phyloP scores from a whole-genome alignment of 2,888 invertebrate species.

The Lycocerus yunnanus region DNA sequence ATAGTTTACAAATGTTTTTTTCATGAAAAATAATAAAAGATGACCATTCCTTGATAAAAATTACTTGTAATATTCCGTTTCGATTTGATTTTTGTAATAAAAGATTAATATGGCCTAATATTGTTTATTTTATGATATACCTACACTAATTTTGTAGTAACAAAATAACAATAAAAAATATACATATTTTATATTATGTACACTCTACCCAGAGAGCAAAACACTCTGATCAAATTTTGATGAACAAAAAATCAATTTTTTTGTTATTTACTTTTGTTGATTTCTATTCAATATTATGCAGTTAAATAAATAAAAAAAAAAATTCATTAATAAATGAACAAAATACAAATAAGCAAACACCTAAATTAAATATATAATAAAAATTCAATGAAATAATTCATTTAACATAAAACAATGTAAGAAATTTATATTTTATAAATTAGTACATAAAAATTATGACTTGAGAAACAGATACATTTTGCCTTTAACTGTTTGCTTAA shows the following conservation, averaged over 20 bases:
- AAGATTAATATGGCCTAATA: background rate
- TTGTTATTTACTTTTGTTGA: too few species aligned
- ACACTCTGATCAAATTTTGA: too few species aligned
- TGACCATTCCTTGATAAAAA: too few species aligned
- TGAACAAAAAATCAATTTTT: background rate
- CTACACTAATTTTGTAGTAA: background rate
- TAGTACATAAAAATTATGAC: conserved; percentile 52
- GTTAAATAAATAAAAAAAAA: background rate
- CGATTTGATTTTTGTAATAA: too few species aligned
- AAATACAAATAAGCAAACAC: background rate
- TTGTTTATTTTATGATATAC: background rate
- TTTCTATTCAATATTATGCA: too few species aligned
- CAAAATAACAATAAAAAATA: background rate
- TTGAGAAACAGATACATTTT: conserved; percentile 94
- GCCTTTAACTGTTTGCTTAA: conserved; percentile 88
- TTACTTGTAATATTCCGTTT: too few species aligned
- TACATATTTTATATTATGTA: background rate
- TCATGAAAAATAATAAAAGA: too few species aligned
- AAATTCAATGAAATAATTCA: background rate
- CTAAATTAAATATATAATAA: background rate
- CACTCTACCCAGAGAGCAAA: background rate
- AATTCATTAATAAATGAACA: background rate
- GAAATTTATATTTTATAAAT: too few species aligned
- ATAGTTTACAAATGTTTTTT: too few species aligned
- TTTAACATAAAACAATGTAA: too few species aligned